phyloP scores from a whole-genome alignment of 2,797 vertebrate genomes.

The Melanotaenia nigrans region DNA sequence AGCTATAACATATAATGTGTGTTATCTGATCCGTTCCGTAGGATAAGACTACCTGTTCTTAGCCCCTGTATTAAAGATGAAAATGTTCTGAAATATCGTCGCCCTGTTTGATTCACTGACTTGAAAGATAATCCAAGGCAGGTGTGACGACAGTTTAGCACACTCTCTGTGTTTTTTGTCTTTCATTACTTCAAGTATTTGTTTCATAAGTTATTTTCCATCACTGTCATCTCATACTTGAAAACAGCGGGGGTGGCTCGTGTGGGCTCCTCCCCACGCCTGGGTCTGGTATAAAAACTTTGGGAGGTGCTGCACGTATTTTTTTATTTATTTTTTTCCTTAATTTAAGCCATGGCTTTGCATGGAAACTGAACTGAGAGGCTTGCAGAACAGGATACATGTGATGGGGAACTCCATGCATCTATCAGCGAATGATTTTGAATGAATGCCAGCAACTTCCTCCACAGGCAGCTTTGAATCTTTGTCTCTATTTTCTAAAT shows the following conservation, averaged over 20 bases:
- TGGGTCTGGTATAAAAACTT: slow-evolving; percentile 66
- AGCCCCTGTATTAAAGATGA: slow-evolving; percentile 66
- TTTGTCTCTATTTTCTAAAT: slow-evolving; percentile 71
- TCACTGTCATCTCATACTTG: slow-evolving; percentile 70
- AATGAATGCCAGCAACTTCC: slow-evolving; percentile 81
- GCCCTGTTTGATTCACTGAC: slow-evolving; percentile 63
- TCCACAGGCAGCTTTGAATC: slow-evolving; percentile 81
- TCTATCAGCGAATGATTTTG: slow-evolving; percentile 65
- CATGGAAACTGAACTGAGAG: slow-evolving; percentile 78
- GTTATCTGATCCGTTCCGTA: slow-evolving; percentile 48
- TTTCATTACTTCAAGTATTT: slow-evolving; percentile 36
- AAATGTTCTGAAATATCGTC: slow-evolving; percentile 49
- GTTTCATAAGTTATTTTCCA: slow-evolving; percentile 49
- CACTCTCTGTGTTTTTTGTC: slow-evolving; percentile 11
- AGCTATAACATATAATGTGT: slow-evolving; percentile 49
- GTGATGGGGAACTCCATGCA: slow-evolving; percentile 40
- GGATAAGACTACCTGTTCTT: slow-evolving; percentile 50
- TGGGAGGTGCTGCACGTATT: slow-evolving; percentile 77
- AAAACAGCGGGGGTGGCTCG: slow-evolving; percentile 35
- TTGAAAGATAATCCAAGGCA: slow-evolving; percentile 20
- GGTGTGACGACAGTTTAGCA: slow-evolving; percentile 20
- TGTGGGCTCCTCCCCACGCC: slow-evolving; percentile 41
- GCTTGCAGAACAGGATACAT: slow-evolving; percentile 66
- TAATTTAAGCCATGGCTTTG: slow-evolving; percentile 82
- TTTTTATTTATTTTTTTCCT: slow-evolving; percentile 47